phyloP scores from a whole-genome alignment of 2,113 vertebrate species.

The Oreochromis spilurus region DNA sequence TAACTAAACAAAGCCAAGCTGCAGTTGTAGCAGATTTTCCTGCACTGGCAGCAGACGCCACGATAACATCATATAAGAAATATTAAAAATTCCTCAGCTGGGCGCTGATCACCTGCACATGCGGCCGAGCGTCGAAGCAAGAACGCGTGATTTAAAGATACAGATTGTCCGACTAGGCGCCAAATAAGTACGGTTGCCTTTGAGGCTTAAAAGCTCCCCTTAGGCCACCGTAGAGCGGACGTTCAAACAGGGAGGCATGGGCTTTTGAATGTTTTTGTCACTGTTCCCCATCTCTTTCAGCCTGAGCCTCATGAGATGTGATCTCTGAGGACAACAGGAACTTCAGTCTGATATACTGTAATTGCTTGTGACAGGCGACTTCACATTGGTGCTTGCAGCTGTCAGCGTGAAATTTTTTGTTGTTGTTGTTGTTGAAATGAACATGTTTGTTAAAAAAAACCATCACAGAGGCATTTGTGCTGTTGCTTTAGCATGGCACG shows the following conservation, averaged over 20 bases:
- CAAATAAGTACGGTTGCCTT: not conserved
- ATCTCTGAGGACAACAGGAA: conserved; percentile 22
- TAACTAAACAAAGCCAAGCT: not conserved
- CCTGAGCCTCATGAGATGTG: conserved; percentile 9
- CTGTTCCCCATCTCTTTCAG: conserved; percentile 33
- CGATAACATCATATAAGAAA: not conserved
- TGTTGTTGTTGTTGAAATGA: not conserved
- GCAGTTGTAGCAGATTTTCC: not conserved
- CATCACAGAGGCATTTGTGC: not conserved
- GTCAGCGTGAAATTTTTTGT: not conserved
- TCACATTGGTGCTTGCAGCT: conserved; percentile 22
- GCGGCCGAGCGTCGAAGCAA: not conserved
- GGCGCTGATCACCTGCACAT: not conserved
- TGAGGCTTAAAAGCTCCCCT: not conserved
- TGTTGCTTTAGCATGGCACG: conserved; percentile 14
- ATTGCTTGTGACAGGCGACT: conserved; percentile 47
- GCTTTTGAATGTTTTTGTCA: conserved; percentile 24
- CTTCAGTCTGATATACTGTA: not conserved
- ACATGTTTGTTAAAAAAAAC: conserved; percentile 5
- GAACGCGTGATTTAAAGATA: not conserved
- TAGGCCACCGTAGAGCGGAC: not conserved
- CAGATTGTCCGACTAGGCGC: not conserved
- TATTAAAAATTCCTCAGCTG: not conserved
- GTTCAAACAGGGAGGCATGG: not conserved
- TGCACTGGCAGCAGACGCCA: not conserved